phyloP scores from a whole-genome alignment of 2,113 vertebrate genomes.

The Microtus ochrogaster region DNA sequence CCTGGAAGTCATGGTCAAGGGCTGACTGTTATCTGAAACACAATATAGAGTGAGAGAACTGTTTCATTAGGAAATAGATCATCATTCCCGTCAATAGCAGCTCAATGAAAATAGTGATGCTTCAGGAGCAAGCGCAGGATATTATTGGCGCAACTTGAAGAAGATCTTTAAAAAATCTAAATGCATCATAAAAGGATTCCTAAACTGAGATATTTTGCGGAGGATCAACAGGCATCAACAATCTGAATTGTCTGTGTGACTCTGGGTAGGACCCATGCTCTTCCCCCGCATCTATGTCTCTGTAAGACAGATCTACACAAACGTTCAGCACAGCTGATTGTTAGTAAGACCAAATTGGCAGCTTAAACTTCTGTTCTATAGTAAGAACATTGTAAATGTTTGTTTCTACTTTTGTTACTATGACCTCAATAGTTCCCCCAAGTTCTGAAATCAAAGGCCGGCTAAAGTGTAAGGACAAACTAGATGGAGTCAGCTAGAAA shows the following conservation, averaged over 20 bases:
- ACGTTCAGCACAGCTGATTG: neutral
- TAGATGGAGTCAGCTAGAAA: neutral
- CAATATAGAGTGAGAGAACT: neutral
- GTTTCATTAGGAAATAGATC: neutral
- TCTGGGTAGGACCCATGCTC: neutral
- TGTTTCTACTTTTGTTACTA: neutral
- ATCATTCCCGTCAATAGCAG: neutral
- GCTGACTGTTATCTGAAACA: neutral
- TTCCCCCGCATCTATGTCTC: neutral
- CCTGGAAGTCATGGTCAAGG: neutral
- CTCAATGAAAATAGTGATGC: neutral
- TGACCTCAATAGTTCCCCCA: neutral
- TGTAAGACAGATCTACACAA: neutral
- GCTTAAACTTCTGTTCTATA: neutral
- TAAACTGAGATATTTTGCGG: neutral
- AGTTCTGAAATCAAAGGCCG: neutral
- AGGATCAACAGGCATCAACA: neutral
- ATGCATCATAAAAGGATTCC: neutral
- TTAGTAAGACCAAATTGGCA: neutral
- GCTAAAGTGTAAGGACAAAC: neutral
- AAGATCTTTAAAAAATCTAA: neutral
- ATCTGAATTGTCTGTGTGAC: neutral
- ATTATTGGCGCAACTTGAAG: neutral
- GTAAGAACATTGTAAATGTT: neutral
- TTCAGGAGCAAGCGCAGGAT: neutral